Evolutionary conservation across 1,140 invertebrate genomes (phyloP), one percentile per base, ranked within the genome.

Genomic region (Lordiphosa clarofinis): DNA sequence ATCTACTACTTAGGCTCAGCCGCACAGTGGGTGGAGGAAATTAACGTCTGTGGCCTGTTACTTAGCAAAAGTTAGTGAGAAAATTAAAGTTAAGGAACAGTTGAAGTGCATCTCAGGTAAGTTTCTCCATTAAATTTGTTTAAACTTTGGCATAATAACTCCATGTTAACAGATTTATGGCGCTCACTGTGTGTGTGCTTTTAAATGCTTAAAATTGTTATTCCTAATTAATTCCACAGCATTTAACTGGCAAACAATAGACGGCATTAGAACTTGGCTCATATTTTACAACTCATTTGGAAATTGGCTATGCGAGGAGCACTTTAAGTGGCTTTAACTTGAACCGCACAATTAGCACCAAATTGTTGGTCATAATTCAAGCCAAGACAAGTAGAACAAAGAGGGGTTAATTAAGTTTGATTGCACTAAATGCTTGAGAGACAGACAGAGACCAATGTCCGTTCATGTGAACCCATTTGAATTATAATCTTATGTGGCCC

Each of bases 401-500:
- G 15, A 78, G 66, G 55, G 75, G 71, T 56, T 63, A 82, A 82
- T 82, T 71, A 75, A 21, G 42, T 56, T 70, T 57, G 43, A 60
- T 70, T 75, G 53, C 57, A 28, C 39, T 28, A 47, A 56, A 40
- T 35, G 12, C 38, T 9, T 7, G 15, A 21, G 46, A 35, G 24
- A 19, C 65, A 54, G 42, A 48, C 33, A 46, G 24, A 28, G 36
- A 11, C 7, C 28, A 24, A 39, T 39, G 2, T 15, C 12, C 3
- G 12, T 40, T 61, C 39, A 49, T 19, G n/a, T 36, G 39, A 64
- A 64, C 60, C 60, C 64, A 64, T 64, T 47, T 64, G 47, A 64
- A 54, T 64, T 64, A 55, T 64, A 64, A 64, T 63, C 61, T 53
- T 21, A 35, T 44, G 24, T 9, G 21, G 10, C 21, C 10, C 15